A percentile compares a stretch with the other conserved stretches of the same genome.
Evolutionary conservation across 1,140 invertebrate species (phyloP).

Genomic region (Bombus impatiens): DNA sequence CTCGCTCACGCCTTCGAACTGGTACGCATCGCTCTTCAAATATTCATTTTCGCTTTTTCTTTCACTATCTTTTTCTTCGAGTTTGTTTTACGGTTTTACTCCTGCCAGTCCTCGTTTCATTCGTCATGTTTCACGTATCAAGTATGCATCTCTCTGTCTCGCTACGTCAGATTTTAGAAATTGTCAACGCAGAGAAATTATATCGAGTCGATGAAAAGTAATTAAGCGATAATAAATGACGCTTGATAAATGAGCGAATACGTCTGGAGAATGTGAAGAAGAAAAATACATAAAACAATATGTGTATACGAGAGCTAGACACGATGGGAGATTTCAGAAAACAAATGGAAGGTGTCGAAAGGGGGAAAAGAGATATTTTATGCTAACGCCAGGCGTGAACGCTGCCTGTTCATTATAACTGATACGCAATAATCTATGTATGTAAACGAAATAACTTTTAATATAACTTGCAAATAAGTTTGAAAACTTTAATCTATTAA

Average conservation of each 20-base stretch:
- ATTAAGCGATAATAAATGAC: not conserved
- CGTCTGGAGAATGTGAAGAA: not conserved
- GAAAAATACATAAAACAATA: constrained; percentile 2
- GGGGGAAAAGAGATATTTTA: not conserved
- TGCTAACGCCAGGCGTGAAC: not conserved
- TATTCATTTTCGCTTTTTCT: constrained; percentile 1
- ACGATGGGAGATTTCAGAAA: constrained; percentile 6
- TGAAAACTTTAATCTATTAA: not conserved
- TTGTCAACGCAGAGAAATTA: not conserved
- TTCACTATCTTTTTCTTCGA: not conserved
- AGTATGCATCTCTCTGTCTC: not conserved
- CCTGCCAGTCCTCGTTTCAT: not conserved
- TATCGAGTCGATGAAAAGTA: not conserved
- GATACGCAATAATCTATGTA: not conserved
- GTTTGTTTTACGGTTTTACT: not conserved
- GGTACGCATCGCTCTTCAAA: not conserved
- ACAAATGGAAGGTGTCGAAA: constrained; percentile 20
- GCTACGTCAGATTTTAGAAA: not conserved
- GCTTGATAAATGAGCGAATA: not conserved
- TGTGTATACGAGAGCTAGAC: not conserved
- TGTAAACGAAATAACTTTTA: not conserved
- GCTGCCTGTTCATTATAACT: not conserved
- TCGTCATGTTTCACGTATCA: not conserved
- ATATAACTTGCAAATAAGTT: not conserved
- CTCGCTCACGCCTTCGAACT: not conserved